A percentile compares a stretch with the other conserved stretches of the same genome.
Conservation (phyloP, 2,888 invertebrate genomes). For the Meganola albula region DNA sequence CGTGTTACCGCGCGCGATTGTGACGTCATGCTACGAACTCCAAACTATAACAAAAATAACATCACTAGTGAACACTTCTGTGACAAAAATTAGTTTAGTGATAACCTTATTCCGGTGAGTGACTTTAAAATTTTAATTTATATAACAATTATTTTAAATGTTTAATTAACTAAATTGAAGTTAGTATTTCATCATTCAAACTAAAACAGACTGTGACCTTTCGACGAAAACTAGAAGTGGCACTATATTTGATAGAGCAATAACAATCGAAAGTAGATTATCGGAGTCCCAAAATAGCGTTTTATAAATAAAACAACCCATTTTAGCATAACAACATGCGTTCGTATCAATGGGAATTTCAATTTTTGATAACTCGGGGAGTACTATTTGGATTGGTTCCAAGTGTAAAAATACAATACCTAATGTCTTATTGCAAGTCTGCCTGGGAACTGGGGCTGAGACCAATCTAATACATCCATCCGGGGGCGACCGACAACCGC, state of each 20-base stretch:
- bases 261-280: conserved; percentile 23
- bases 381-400: conserved; percentile 71
- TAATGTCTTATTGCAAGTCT: conserved; percentile 57
- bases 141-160: neutral
- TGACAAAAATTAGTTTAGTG: conserved; percentile 22
- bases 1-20: conserved; percentile 18
- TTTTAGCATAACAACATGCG: conserved; percentile 14
- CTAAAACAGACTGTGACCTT: conserved; percentile 26
- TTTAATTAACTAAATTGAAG: conserved; percentile 6
- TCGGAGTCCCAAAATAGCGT: conserved; percentile 12
- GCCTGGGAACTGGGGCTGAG: conserved; percentile 46
- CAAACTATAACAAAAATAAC: conserved; percentile 25
- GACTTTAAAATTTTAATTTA: neutral
- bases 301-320: conserved; percentile 12
- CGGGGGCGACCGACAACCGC: conserved; percentile 20
- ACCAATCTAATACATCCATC: conserved; percentile 33
- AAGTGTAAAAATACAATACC: conserved; percentile 74
- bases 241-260: conserved; percentile 15
- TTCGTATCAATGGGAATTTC: conserved; percentile 33
- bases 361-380: conserved; percentile 54
- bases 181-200: conserved; percentile 29
- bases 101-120: conserved; percentile 21
- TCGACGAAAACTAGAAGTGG: conserved; percentile 21
- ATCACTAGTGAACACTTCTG: conserved; percentile 23
- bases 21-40: conserved; percentile 28